These are phyloP conservation scores for Globodera rostochiensis DNA, from an alignment of 1,140 invertebrate species.

Conservation along the genomic window DNA sequence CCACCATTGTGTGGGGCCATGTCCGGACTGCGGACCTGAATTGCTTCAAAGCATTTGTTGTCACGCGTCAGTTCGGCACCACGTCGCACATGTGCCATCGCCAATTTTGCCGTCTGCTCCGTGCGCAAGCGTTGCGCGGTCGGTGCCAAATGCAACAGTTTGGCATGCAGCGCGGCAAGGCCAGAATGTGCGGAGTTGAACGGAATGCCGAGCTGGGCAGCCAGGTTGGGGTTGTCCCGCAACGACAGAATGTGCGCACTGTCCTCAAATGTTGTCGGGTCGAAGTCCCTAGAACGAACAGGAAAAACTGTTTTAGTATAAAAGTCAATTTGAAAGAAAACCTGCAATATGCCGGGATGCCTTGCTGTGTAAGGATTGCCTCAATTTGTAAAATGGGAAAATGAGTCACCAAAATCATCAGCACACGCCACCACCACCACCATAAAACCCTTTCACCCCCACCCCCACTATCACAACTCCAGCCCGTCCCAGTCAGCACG, in stretches of 20 bases:
- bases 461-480: neutral
- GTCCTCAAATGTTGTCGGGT: slow-evolving; percentile 16
- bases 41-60: slow-evolving; percentile 43
- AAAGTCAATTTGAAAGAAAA: neutral
- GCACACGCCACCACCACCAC: no score
- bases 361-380: slow-evolving; percentile 34
- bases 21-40: slow-evolving; percentile 23
- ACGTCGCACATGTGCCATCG: slow-evolving; percentile 36
- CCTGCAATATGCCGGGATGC: slow-evolving; percentile 39
- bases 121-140: slow-evolving; percentile 23
- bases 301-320: neutral
- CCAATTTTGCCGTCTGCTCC: slow-evolving; percentile 29
- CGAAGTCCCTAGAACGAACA: slow-evolving; percentile 1
- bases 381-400: slow-evolving; percentile 30
- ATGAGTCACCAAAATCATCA: neutral
- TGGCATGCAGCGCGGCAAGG: slow-evolving; percentile 14
- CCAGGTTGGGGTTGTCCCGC: slow-evolving; percentile 35
- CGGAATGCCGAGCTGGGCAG: slow-evolving; percentile 13
- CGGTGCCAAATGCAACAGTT: neutral
- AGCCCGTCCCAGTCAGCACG: neutral
- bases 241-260: slow-evolving; percentile 10
- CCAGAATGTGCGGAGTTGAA: slow-evolving; percentile 17
- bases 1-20: neutral
- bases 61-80: slow-evolving; percentile 40
- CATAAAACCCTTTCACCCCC: neutral